phyloP scores from a whole-genome alignment of 2,797 vertebrate species.

The Myotis pilosus region DNA sequence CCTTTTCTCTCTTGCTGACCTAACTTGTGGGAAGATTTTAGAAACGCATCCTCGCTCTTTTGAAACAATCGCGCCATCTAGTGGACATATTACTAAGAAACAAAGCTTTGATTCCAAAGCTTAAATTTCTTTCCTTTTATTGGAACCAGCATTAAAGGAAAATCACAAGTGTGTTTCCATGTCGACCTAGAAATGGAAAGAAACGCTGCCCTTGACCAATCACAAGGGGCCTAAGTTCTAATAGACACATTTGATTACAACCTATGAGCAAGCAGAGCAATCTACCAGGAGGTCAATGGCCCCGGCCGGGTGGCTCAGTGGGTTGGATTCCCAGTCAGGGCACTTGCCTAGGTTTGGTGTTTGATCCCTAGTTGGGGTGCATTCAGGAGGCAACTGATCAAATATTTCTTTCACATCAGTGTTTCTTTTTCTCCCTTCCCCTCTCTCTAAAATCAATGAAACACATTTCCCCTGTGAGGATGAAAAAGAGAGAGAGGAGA shows the following conservation, averaged over 20 bases:
- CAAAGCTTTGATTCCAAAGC: conserved; percentile 7
- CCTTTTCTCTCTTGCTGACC: not conserved
- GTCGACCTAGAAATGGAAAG: not conserved
- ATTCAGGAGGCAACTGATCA: not conserved
- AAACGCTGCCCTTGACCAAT: not conserved
- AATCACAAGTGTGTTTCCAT: not conserved
- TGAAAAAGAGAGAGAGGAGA: not conserved
- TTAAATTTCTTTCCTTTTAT: not conserved
- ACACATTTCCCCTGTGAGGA: not conserved
- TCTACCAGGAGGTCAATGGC: not conserved
- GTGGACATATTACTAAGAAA: conserved; percentile 68
- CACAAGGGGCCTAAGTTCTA: not conserved
- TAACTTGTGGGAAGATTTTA: not conserved
- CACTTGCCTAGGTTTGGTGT: not conserved
- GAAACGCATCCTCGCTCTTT: conserved; percentile 46
- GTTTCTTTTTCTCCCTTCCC: not conserved
- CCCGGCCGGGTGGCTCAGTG: not conserved
- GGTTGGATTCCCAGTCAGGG: not conserved
- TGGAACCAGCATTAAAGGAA: not conserved
- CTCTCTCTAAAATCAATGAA: not conserved
- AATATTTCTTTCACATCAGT: not conserved
- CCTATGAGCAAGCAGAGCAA: not conserved
- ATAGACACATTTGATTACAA: not conserved
- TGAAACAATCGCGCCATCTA: conserved; percentile 85
- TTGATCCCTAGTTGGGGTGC: not conserved